Conservation (phyloP, 2,113 vertebrate genomes). For the Dipodomys ordii region DNA sequence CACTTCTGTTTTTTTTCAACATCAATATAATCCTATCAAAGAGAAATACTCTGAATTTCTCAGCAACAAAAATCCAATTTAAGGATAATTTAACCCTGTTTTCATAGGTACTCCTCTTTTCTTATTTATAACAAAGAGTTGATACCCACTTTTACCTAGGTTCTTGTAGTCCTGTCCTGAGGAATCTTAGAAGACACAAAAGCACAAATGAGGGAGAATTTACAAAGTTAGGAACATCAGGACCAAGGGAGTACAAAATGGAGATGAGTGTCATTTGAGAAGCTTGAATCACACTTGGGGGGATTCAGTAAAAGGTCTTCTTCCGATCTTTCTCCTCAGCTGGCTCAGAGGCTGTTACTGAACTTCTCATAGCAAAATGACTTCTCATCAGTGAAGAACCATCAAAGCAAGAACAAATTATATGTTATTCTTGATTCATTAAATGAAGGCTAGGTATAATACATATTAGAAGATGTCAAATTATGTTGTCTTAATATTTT, state of each 20-base stretch:
- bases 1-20: neutral
- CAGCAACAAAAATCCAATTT: neutral
- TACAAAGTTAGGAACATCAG: neutral
- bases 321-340: neutral
- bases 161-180: neutral
- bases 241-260: neutral
- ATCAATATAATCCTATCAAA: neutral
- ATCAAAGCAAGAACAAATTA: neutral
- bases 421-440: neutral
- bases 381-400: neutral
- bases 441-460: neutral
- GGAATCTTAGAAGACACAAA: neutral
- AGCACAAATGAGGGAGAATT: neutral
- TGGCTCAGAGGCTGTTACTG: neutral
- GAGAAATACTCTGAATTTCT: constrained; percentile 18
- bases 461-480: neutral
- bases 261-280: neutral
- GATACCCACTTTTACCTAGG: neutral
- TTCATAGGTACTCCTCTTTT: neutral
- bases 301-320: neutral
- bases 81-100: neutral
- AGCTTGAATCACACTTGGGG: neutral
- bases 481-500: constrained; percentile 15
- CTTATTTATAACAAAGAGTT: neutral
- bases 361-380: neutral